Percentiles rank a stretch among this genome's conserved stretches.
phyloP scores from a whole-genome alignment of 2,888 invertebrate genomes.

The Aphelenchoides bicaudatus region DNA sequence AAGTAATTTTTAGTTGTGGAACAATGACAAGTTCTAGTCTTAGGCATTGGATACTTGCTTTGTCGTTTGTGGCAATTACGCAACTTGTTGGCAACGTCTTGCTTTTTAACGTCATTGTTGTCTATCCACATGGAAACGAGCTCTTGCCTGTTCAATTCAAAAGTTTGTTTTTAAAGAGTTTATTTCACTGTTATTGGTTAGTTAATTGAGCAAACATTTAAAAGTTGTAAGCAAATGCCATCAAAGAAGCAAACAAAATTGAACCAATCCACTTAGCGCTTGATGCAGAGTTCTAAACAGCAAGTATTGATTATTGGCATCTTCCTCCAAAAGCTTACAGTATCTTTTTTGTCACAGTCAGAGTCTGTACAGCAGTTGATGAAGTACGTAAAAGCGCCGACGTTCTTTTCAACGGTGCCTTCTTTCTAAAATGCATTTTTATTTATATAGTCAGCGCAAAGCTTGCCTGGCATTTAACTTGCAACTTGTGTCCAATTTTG shows the following conservation, averaged over 20 bases:
- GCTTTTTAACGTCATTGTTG: conserved; percentile 13
- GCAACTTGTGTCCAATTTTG: conserved; percentile 26
- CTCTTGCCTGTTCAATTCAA: not conserved
- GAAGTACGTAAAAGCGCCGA: conserved; percentile 27
- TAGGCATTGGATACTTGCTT: conserved; percentile 5
- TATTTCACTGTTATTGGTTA: not conserved
- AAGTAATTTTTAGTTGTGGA: too few relatives aligned
- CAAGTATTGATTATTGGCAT: too few relatives aligned
- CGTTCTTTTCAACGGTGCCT: conserved; percentile 11
- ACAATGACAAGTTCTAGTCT: too few relatives aligned
- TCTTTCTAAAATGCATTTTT: conserved; percentile 6
- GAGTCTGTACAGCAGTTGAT: conserved; percentile 28
- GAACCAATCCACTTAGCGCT: too few relatives aligned
- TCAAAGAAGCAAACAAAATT: conserved; percentile 2
- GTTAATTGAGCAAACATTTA: not conserved
- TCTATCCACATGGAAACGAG: conserved; percentile 10
- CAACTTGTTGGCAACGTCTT: conserved; percentile 17
- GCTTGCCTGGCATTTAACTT: conserved; percentile 23
- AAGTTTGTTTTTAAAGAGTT: conserved; percentile 5
- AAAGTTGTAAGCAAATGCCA: not conserved
- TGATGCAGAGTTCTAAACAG: not conserved
- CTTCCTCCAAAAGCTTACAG: conserved; percentile 2
- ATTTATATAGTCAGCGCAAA: not conserved
- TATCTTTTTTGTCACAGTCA: conserved; percentile 20
- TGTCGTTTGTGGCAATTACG: not conserved